Evolutionary conservation across 2,113 vertebrate genomes (phyloP).

Genomic region (Notarius quadriscutis): DNA sequence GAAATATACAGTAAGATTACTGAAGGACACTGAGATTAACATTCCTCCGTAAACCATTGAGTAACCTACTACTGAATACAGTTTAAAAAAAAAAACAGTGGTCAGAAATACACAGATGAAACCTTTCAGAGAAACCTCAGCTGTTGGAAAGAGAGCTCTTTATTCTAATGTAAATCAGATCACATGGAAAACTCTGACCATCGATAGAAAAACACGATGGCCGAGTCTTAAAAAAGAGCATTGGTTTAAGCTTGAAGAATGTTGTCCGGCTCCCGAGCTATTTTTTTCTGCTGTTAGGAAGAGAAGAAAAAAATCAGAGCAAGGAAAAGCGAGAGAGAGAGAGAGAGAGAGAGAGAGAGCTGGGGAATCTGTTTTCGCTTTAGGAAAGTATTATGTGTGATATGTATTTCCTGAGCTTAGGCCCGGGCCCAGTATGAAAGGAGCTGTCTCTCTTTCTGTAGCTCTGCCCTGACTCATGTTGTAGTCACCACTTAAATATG

Average conservation of each 20-base stretch:
- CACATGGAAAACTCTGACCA: slow-evolving; percentile 39
- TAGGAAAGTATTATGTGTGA: slow-evolving; percentile 78
- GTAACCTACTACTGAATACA: slow-evolving; percentile 9
- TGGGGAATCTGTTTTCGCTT: slow-evolving; percentile 77
- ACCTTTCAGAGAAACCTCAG: slow-evolving; percentile 1
- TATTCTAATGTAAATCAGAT: slow-evolving; percentile 8
- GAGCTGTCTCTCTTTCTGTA: slow-evolving; percentile 63
- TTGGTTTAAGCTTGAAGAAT: slow-evolving; percentile 58
- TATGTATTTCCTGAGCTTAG: slow-evolving; percentile 75
- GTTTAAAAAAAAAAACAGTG: neutral
- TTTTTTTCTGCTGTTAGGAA: slow-evolving; percentile 32
- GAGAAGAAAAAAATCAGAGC: neutral
- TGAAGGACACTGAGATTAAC: neutral
- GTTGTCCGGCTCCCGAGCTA: slow-evolving; percentile 49
- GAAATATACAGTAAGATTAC: neutral
- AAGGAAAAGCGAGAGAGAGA: slow-evolving; percentile 34
- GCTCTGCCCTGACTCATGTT: slow-evolving; percentile 61
- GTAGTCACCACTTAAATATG: slow-evolving; percentile 67
- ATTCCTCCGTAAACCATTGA: neutral
- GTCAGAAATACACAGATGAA: slow-evolving; percentile 11
- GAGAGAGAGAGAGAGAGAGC: slow-evolving; percentile 50
- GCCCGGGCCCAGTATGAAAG: slow-evolving; percentile 64
- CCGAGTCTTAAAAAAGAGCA: slow-evolving; percentile 47
- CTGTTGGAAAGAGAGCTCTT: neutral
- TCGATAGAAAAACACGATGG: slow-evolving; percentile 49